Evolutionary conservation across 2,888 invertebrate species (phyloP).

Genomic region (Colletes collaris): DNA sequence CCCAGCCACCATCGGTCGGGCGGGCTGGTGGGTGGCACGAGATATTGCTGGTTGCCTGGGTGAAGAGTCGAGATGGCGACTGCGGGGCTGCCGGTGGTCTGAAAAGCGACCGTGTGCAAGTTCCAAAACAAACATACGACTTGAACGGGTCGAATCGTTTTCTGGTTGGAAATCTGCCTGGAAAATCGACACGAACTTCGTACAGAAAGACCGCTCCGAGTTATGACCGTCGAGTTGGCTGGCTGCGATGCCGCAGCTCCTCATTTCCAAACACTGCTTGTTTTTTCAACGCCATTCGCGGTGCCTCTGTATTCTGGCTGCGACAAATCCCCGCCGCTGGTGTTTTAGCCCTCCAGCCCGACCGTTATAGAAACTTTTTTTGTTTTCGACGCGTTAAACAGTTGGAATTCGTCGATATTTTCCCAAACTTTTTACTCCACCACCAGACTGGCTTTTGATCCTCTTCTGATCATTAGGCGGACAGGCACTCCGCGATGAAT

Average conservation of each 20-base stretch:
- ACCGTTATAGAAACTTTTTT: background rate
- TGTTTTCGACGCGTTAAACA: background rate
- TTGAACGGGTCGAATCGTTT: slow-evolving; percentile 65
- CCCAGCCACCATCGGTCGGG: slow-evolving; percentile 56
- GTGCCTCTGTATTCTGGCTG: background rate
- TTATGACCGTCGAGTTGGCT: slow-evolving; percentile 51
- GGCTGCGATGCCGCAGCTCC: slow-evolving; percentile 30
- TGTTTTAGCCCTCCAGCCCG: background rate
- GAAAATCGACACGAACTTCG: slow-evolving; percentile 51
- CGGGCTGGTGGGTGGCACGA: slow-evolving; percentile 49
- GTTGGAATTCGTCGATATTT: no score
- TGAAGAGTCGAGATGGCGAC: slow-evolving; percentile 55
- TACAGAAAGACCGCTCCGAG: slow-evolving; percentile 40
- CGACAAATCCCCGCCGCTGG: background rate
- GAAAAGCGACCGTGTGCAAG: slow-evolving; percentile 59
- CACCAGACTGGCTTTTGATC: no score
- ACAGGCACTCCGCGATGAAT: no score
- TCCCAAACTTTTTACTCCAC: no score
- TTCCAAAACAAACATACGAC: slow-evolving; percentile 72
- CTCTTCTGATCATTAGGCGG: no score
- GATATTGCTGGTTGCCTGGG: slow-evolving; percentile 57
- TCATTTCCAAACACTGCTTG: slow-evolving; percentile 39
- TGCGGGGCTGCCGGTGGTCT: slow-evolving; percentile 36
- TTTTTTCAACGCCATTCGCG: slow-evolving; percentile 42
- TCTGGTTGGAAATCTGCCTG: slow-evolving; percentile 65